Conservation (phyloP, 2,888 invertebrate genomes). For the Amblyjoppa proteus region DNA sequence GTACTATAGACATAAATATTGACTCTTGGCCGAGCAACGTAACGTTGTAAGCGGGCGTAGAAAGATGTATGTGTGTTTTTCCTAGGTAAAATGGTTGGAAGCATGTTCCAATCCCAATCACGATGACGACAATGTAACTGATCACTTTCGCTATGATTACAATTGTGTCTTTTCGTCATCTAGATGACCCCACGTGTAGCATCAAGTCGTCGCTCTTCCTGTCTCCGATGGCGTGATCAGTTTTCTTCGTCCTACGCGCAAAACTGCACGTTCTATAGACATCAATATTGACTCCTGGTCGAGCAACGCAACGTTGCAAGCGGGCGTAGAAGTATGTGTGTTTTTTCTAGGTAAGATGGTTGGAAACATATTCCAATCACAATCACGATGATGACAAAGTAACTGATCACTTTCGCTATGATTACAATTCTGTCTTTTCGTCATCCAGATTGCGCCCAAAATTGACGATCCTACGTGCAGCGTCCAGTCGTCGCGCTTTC, state of each 20-base stretch:
- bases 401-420: not conserved
- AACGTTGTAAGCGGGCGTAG: not conserved
- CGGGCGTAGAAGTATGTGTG: not conserved
- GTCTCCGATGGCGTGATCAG: too few relatives aligned
- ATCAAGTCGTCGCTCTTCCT: too few relatives aligned
- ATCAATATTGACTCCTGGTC: not conserved
- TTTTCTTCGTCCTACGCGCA: constrained; percentile 7
- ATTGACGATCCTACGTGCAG: not conserved
- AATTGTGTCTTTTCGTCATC: not conserved
- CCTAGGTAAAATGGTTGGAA: too few relatives aligned
- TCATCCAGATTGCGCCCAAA: too few relatives aligned
- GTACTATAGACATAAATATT: not conserved
- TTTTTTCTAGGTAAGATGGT: not conserved
- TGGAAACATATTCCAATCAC: not conserved
- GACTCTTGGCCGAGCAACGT: not conserved
- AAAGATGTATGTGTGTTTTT: not conserved
- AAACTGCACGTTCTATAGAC: not conserved
- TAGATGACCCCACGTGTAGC: not conserved
- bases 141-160: not conserved
- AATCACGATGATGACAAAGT: not conserved
- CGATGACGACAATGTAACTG: not conserved
- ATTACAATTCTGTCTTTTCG: not conserved
- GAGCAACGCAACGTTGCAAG: not conserved
- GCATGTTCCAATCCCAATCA: not conserved
- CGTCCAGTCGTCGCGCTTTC: too few relatives aligned